A percentile compares a stretch with the other conserved stretches of the same genome.
Conservation (phyloP, 2,113 vertebrate species). For the Carassius gibelio region DNA sequence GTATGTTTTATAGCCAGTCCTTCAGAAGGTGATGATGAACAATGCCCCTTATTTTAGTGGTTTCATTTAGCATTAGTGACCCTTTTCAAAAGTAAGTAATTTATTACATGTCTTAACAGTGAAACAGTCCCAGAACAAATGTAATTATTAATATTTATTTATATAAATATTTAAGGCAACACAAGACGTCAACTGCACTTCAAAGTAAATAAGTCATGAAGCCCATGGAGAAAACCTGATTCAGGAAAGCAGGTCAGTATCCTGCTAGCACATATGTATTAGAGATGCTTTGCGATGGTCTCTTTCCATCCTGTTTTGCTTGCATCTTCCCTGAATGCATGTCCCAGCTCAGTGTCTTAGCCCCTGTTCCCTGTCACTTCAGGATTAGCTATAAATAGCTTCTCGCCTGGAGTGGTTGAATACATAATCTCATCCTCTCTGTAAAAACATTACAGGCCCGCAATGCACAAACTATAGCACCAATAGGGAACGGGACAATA, state of each 20-base stretch:
- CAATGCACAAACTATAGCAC: neutral
- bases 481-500: neutral
- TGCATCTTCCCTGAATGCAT: neutral
- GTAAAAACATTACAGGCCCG: constrained; percentile 27
- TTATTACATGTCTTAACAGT: neutral
- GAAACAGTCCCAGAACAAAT: neutral
- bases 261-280: constrained; percentile 1
- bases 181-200: neutral
- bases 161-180: neutral
- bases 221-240: neutral
- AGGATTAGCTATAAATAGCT: constrained; percentile 59
- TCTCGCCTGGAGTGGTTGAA: constrained; percentile 40
- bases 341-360: constrained; percentile 23
- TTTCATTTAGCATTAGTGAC: neutral
- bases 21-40: neutral
- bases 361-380: constrained; percentile 34
- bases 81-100: neutral
- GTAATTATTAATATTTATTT: too few species aligned
- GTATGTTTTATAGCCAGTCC: neutral
- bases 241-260: neutral
- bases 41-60: neutral
- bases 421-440: constrained; percentile 33
- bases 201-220: neutral
- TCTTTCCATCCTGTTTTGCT: constrained; percentile 11
- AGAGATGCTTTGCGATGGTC: neutral